Evolutionary conservation across 2,797 vertebrate genomes (phyloP), one percentile per base, ranked within the genome.

Genomic region (Fringilla coelebs): DNA sequence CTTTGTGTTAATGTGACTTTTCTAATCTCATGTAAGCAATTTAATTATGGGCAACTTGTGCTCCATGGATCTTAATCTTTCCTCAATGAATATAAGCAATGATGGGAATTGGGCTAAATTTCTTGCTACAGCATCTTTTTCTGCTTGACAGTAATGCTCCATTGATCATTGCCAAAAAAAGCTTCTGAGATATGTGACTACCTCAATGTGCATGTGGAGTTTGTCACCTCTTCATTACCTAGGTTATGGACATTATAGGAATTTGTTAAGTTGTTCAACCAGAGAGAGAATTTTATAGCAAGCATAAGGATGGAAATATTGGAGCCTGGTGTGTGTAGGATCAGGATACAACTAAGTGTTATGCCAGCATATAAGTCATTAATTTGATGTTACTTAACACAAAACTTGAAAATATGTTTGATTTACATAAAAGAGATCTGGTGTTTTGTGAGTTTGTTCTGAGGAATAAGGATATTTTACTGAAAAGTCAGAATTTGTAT

Each of bases 221-320:
- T 88, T 90, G 73, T 89, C 88, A 87, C 41, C 65, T 89, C 67
- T 93, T 95, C 74, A 95, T 94, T 96, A 90, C 88, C 49, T 65
- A 40, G 68, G 55, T 90, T 90, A 88, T 66, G 79, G 71, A 81
- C 60, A 52, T 73, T 51, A 45, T 40, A 80, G 65, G 45, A 90
- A 88, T 94, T 94, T 94, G 73, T 49, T 65, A 46, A 88, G 49
- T 88, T 89, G 57, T 58, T 94, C 74, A 92, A 2, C 43, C 29
- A 43, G 79, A 93, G 72, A 93, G 72, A 88, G 26, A 83, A 52
- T 90, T 92, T 90, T 60, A 51, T 68, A 79, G 26, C 61, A 74
- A 93, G n/a, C 43, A 31, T 68, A 51, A 89, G 38, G 34, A 70
- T 58, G 71, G 68, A 84, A 84, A 58, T 63, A 73, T 17, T 43